Base-by-base conservation (phyloP, 2,888 invertebrate genomes). In the Orthosia gracilis region DNA sequence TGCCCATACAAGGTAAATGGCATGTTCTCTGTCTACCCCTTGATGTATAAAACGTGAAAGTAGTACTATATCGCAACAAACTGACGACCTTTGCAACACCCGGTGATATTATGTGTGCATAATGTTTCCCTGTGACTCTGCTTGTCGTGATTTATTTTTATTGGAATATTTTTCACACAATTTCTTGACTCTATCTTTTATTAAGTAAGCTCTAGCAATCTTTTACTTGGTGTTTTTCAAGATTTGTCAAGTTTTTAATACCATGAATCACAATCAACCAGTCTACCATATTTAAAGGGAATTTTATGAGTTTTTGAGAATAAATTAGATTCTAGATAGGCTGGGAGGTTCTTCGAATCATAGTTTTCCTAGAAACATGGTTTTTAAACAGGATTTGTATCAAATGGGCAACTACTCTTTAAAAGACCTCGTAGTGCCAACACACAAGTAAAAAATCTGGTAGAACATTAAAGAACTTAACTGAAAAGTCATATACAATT, bases 71-170 rank as follows among this genome's bases (percentile, higher is more conserved):
- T 77, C 49, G 76, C 80, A 74, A 65, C 65, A 64, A 54, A 68
- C 49, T 49, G 21, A 50, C 74, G 85, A 86, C 85, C 86, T 85
- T 85, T 84, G 59, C 76, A 73, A 59, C 63, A 81, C 68, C 23
- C 18, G 73, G 74, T 83, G 77, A 75, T 83, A 84, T 85, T 70
- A 64, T 78, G 72, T 45, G 58, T 7, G 57, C n/a, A 59, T 55
- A 57, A 13, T 0, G 3, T 47, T 57, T 62, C 31, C 55, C 9
- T 52, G 3, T 12, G 72, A 47, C 12, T 73, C 61, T 45, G 61
- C 79, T 78, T 47, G 31, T 11, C 13, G 15, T 13, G 45, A 63
- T 64, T 69, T 55, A 17, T 50, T 55, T 47, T 15, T 45, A n/a
- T 5, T 12, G 4, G 13, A 12, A n/a, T 31, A 11, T 31, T 58